Base-by-base conservation (phyloP, 2,797 vertebrate genomes). In the Hozukius guyotensis region DNA sequence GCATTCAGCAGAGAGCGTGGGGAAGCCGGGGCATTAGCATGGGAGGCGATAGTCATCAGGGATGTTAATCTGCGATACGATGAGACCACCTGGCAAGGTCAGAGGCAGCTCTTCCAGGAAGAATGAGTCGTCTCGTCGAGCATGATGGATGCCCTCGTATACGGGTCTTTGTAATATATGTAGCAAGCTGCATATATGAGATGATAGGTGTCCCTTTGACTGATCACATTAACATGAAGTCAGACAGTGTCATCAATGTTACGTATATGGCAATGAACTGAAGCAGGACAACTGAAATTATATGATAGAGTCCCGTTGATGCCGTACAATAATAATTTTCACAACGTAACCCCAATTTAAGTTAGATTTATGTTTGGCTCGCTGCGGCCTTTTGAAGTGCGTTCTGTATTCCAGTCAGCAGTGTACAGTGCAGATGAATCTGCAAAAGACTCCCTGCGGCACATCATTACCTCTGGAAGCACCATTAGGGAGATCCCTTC, bases 11-110 rank as follows among this genome's bases (percentile, higher is more conserved):
- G 55, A 67, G 52, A 68, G 61, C 31, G 70, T 1, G 4, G 70
- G 75, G 63, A 85, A 86, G 70, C 32, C 4, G 1, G 12, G 20
- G 24, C 63, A 92, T 91, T 90, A 85, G 76, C 86, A 89, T 82
- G 42, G 62, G 63, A 81, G 78, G 75, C 27, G 78, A 87, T 81
- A 82, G 79, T 87, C 75, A 89, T 92, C 89, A 83, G 85, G 72
- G 68, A 78, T 81, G 88, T 84, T 89, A 91, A 93, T 93, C 88
- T 91, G 82, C 8, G 83, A 82, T 86, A 78, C 79, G 78, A 90
- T 91, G 89, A 87, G 80, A 80, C 83, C 85, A 89, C 86, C 87
- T 87, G 87, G 72, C 92, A 91, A 92, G 91, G 91, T 94, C 90
- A 91, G 77, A 77, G 13, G 10, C 62, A 61, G 59, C 74, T 74